These are phyloP conservation scores for Campopleginae sp. DNA, from an alignment of 2,888 invertebrate genomes.

Conservation along the genomic window DNA sequence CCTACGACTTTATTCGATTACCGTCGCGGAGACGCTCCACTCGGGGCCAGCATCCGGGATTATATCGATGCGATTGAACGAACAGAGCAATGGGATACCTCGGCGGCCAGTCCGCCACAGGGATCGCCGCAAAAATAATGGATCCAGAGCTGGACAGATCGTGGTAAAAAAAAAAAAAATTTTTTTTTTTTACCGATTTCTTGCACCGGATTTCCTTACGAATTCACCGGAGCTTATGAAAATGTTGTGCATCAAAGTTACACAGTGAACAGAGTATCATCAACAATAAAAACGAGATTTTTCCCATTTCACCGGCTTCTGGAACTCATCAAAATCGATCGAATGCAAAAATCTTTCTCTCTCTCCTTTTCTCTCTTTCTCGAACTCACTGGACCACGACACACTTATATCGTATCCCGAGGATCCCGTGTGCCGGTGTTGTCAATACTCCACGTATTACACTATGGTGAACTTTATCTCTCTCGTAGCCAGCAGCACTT, in stretches of 20 bases:
- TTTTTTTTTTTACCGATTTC: background rate
- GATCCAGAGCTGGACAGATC: background rate
- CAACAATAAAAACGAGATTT: constrained; percentile 19
- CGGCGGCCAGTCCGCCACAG: background rate
- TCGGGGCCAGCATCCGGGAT: constrained; percentile 46
- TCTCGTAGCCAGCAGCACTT: constrained; percentile 21
- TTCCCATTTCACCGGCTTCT: constrained; percentile 31
- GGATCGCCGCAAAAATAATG: constrained; percentile 19
- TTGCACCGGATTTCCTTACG: background rate
- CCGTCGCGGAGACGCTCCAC: constrained; percentile 36
- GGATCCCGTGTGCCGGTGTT: constrained; percentile 19
- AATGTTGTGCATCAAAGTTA: background rate
- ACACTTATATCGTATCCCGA: constrained; percentile 9
- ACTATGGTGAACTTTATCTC: constrained; percentile 33
- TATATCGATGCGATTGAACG: constrained; percentile 65
- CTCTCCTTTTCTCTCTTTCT: background rate
- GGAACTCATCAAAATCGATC: constrained; percentile 28
- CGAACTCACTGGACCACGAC: constrained; percentile 45
- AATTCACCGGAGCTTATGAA: background rate
- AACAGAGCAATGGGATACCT: constrained; percentile 44
- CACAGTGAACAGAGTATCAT: background rate
- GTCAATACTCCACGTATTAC: constrained; percentile 32
- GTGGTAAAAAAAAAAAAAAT: background rate
- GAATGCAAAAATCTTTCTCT: constrained; percentile 22
- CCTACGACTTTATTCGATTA: constrained; percentile 64